Conservation (phyloP, 2,888 invertebrate species). For the Hipparchia sbordonii region DNA sequence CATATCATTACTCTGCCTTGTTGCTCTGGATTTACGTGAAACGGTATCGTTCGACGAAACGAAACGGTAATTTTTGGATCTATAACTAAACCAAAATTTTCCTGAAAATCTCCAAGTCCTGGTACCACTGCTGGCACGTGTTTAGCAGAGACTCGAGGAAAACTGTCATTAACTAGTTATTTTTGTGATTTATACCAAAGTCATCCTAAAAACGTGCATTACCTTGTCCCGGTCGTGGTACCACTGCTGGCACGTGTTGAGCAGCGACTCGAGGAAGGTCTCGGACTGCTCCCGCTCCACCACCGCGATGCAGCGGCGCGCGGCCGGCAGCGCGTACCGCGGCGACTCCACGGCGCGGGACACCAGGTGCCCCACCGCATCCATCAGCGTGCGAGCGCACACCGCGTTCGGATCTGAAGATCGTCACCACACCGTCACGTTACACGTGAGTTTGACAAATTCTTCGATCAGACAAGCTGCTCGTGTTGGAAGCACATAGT, state of each 20-base stretch:
- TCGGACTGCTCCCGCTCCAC: constrained; percentile 94
- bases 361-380: constrained; percentile 91
- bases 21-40: too few species aligned
- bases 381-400: constrained; percentile 87
- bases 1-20: too few species aligned
- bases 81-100: too few species aligned
- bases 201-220: not conserved
- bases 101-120: too few species aligned
- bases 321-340: constrained; percentile 91
- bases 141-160: too few species aligned
- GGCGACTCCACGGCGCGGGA: constrained; percentile 91
- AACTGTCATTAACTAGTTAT: too few species aligned
- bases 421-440: not conserved
- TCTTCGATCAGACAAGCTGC: not conserved
- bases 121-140: too few species aligned
- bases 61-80: too few species aligned
- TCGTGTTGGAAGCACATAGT: not conserved
- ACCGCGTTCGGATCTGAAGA: constrained; percentile 89
- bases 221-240: constrained; percentile 92
- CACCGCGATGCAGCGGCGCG: constrained; percentile 92
- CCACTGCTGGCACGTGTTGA: constrained; percentile 95
- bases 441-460: not conserved
- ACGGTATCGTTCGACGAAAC: too few species aligned
- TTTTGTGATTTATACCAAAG: too few species aligned
- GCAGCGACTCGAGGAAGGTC: constrained; percentile 93